Evolutionary conservation across 2,888 invertebrate genomes (phyloP).

Genomic region (Ophion costatus): DNA sequence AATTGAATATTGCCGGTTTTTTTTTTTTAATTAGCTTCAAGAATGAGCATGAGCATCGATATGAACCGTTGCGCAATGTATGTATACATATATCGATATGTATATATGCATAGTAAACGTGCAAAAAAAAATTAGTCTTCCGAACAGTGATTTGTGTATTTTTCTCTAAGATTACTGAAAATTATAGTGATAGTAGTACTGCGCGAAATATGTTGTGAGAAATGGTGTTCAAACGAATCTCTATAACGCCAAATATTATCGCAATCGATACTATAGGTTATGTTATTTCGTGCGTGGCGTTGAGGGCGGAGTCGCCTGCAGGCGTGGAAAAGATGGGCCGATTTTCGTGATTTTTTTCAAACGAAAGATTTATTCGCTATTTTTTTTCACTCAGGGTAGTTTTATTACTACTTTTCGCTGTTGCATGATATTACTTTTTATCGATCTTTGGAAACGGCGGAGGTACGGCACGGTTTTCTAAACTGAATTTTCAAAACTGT

Average conservation of each 20-base stretch:
- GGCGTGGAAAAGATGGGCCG: too few species aligned
- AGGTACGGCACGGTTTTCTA: too few species aligned
- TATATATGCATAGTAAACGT: slow-evolving; percentile 48
- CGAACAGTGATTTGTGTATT: slow-evolving; percentile 11
- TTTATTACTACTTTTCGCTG: too few species aligned
- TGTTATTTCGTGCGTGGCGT: slow-evolving; percentile 34
- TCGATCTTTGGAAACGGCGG: too few species aligned
- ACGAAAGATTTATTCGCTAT: too few species aligned
- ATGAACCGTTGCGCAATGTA: slow-evolving; percentile 35
- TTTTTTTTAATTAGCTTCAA: slow-evolving; percentile 10
- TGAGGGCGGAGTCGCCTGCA: too few species aligned
- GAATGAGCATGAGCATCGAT: slow-evolving; percentile 41
- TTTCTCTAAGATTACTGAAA: slow-evolving; percentile 26
- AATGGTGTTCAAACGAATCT: not conserved
- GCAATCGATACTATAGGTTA: not conserved
- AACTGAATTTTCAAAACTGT: too few species aligned
- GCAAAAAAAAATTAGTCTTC: slow-evolving; percentile 36
- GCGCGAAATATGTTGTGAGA: slow-evolving; percentile 20
- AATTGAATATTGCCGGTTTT: not conserved
- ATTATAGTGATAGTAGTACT: not conserved
- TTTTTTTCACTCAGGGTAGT: too few species aligned
- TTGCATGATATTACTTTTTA: too few species aligned
- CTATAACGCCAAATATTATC: not conserved
- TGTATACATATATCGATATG: slow-evolving; percentile 7
- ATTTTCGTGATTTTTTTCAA: too few species aligned